Percentiles rank a stretch among this genome's conserved stretches.
These are phyloP conservation scores for Callipepla californica DNA, from an alignment of 2,113 vertebrate species.

Conservation along the genomic window DNA sequence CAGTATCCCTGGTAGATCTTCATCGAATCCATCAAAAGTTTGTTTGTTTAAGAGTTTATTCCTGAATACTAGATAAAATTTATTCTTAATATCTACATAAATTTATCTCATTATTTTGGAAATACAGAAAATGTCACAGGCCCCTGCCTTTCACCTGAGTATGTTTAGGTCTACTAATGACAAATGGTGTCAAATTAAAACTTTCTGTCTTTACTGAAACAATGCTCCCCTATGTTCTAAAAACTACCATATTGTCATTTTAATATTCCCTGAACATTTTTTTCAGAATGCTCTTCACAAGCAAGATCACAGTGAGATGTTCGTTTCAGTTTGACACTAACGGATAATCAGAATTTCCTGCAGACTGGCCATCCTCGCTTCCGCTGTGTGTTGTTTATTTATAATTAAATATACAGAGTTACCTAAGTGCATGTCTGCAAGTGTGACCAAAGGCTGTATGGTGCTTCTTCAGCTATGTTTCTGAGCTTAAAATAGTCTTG, in stretches of 20 bases:
- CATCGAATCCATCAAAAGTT: neutral
- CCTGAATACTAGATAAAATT: neutral
- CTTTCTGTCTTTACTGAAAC: neutral
- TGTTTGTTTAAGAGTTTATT: neutral
- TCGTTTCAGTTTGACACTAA: neutral
- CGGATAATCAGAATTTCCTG: neutral
- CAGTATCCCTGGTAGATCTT: neutral
- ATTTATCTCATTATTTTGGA: neutral
- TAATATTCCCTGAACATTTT: neutral
- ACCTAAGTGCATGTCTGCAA: neutral
- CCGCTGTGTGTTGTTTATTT: neutral
- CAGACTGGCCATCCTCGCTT: neutral
- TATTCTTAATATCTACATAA: neutral
- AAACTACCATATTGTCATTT: neutral
- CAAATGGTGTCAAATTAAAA: neutral
- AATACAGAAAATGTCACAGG: neutral
- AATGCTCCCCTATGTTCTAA: neutral
- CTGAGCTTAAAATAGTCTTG: neutral
- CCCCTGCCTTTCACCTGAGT: neutral
- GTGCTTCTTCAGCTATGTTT: neutral
- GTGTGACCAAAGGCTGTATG: neutral
- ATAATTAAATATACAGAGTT: neutral
- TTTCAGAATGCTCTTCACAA: neutral
- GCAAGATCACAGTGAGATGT: neutral
- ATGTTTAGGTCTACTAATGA: neutral